These are phyloP conservation scores for Hippocampus mohnikei DNA, from an alignment of 2,113 vertebrate species.

Conservation along the genomic window DNA sequence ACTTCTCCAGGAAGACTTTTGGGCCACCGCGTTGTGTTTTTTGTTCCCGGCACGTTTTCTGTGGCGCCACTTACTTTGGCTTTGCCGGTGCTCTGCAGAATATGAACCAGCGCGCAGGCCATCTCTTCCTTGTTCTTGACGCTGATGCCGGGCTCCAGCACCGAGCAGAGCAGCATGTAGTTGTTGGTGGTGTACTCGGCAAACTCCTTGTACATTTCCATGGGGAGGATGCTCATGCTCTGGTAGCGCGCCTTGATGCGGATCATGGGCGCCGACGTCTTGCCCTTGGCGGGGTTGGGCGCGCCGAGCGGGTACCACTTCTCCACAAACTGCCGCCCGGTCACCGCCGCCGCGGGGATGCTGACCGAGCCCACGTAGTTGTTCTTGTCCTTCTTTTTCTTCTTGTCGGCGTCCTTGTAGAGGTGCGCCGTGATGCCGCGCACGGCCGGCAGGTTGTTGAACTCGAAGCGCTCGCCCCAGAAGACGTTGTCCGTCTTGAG, in stretches of 20 bases:
- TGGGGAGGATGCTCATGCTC: slow-evolving; percentile 95
- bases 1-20: neutral
- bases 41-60: neutral
- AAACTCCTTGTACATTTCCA: slow-evolving; percentile 99
- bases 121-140: slow-evolving; percentile 99
- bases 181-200: slow-evolving; percentile 97
- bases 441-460: slow-evolving; percentile 90
- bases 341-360: slow-evolving; percentile 83
- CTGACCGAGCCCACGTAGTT: slow-evolving; percentile 92
- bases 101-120: slow-evolving; percentile 93
- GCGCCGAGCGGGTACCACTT: slow-evolving; percentile 93
- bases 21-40: no score
- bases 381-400: slow-evolving; percentile 99
- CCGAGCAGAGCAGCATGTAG: slow-evolving; percentile 92
- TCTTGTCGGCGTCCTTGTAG: slow-evolving; percentile 97
- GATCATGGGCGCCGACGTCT: slow-evolving; percentile 89
- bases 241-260: slow-evolving; percentile 96
- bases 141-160: slow-evolving; percentile 91
- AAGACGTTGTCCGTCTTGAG: slow-evolving; percentile 98
- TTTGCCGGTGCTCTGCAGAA: slow-evolving; percentile 97
- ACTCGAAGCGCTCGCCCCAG: slow-evolving; percentile 99
- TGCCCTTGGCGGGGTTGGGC: slow-evolving; percentile 88
- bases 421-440: slow-evolving; percentile 88
- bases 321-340: slow-evolving; percentile 91
- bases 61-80: slow-evolving; percentile 82